Evolutionary conservation across 2,797 vertebrate species (phyloP).

Genomic region (Tragelaphus oryx): DNA sequence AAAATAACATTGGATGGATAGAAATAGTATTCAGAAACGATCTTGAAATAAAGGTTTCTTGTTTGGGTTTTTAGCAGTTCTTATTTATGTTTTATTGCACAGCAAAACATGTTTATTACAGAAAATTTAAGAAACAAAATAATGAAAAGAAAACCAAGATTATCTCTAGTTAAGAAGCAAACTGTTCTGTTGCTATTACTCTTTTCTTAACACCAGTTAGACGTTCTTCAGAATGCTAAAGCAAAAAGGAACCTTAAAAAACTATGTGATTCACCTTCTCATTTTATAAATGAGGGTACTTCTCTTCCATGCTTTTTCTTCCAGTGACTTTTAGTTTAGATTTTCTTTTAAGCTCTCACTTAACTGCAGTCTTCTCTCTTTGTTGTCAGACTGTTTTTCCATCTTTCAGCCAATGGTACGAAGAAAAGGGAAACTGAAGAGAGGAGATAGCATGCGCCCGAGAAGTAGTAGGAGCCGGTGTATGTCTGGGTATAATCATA

Average conservation of each 20-base stretch:
- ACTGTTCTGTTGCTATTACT: neutral
- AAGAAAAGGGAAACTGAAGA: constrained; percentile 91
- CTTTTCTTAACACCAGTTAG: neutral
- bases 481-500: constrained; percentile 94
- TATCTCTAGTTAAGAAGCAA: constrained; percentile 22
- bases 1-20: constrained; percentile 3
- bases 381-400: constrained; percentile 78
- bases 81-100: constrained; percentile 32
- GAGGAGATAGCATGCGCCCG: constrained; percentile 91
- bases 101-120: neutral
- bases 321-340: neutral
- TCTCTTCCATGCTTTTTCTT: neutral
- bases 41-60: constrained; percentile 7
- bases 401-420: constrained; percentile 87
- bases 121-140: constrained; percentile 38
- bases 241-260: constrained; percentile 19
- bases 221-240: constrained; percentile 18
- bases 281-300: constrained; percentile 19
- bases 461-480: constrained; percentile 92
- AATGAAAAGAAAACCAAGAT: neutral
- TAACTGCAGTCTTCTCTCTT: constrained; percentile 71
- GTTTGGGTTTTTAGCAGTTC: neutral
- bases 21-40: neutral
- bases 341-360: neutral
- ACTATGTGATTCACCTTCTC: neutral